Evolutionary conservation across 30 jellyfish, hydroid and myxozoan species (phyloP).

Genomic region (Pseudorhiza aurosa): DNA sequence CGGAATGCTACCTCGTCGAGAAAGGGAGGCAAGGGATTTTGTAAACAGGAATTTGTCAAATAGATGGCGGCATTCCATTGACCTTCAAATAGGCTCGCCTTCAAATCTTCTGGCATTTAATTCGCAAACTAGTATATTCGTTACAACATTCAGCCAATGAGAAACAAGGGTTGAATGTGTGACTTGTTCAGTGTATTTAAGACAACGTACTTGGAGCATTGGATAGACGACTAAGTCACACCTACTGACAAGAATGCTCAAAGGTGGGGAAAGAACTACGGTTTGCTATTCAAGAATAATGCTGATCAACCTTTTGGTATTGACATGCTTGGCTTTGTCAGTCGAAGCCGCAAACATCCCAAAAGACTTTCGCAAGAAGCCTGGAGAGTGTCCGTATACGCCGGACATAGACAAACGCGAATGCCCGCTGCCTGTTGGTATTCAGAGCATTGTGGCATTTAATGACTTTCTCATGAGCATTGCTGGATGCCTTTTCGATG

Average conservation of each 20-base stretch:
- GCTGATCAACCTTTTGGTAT: background rate
- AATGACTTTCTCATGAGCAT: slow-evolving; percentile 23
- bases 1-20: background rate
- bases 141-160: too few species aligned
- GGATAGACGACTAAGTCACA: too few species aligned
- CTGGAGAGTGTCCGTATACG: slow-evolving; percentile 17
- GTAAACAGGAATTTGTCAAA: background rate
- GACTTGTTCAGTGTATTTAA: too few species aligned
- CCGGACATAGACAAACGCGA: background rate
- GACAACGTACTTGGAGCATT: too few species aligned
- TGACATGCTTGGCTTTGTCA: background rate
- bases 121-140: too few species aligned
- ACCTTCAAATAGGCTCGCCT: too few species aligned
- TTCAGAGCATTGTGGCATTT: slow-evolving; percentile 5
- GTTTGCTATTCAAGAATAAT: too few species aligned
- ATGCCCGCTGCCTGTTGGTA: slow-evolving; percentile 24
- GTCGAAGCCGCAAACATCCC: slow-evolving; percentile 26
- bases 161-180: too few species aligned
- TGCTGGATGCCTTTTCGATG: slow-evolving; percentile 31
- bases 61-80: too few species aligned
- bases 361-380: background rate
- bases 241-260: too few species aligned
- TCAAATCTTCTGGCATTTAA: too few species aligned
- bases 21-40: background rate
- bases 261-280: too few species aligned